A percentile compares a stretch with the other conserved stretches of the same genome.
Evolutionary conservation across 2,797 vertebrate genomes (phyloP).

Genomic region (Perodicticus potto): DNA sequence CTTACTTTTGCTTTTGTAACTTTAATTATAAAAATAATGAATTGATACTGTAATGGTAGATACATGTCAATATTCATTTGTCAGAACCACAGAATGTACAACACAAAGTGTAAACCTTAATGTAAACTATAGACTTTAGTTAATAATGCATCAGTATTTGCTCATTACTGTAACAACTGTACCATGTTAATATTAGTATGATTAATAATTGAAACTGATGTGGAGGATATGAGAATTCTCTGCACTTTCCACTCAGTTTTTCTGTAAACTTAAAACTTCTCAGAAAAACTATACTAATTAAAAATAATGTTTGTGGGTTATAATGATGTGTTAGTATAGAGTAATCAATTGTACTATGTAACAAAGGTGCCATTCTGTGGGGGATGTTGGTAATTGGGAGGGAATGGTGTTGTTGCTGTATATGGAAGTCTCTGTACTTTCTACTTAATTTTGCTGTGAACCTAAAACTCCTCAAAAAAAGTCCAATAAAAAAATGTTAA

Average conservation of each 20-base stretch:
- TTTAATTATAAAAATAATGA: constrained; percentile 38
- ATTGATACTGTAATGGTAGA: neutral
- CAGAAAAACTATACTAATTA: neutral
- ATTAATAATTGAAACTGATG: neutral
- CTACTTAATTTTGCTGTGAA: neutral
- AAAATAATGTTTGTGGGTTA: neutral
- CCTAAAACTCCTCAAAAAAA: neutral
- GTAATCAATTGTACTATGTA: neutral
- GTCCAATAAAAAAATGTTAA: neutral
- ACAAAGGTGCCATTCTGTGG: neutral
- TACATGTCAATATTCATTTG: neutral
- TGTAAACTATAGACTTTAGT: neutral
- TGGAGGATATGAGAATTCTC: neutral
- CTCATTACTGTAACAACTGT: neutral
- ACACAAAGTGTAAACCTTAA: neutral
- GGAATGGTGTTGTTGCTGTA: too few relatives aligned
- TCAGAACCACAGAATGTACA: neutral
- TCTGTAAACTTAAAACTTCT: neutral
- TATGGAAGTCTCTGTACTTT: neutral
- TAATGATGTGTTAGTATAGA: neutral
- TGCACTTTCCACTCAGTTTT: neutral
- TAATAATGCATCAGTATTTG: neutral
- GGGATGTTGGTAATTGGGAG: neutral
- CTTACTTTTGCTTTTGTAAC: neutral
- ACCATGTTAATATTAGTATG: neutral